phyloP scores from a whole-genome alignment of 2,888 invertebrate genomes.

The Leptothorax acervorum region DNA sequence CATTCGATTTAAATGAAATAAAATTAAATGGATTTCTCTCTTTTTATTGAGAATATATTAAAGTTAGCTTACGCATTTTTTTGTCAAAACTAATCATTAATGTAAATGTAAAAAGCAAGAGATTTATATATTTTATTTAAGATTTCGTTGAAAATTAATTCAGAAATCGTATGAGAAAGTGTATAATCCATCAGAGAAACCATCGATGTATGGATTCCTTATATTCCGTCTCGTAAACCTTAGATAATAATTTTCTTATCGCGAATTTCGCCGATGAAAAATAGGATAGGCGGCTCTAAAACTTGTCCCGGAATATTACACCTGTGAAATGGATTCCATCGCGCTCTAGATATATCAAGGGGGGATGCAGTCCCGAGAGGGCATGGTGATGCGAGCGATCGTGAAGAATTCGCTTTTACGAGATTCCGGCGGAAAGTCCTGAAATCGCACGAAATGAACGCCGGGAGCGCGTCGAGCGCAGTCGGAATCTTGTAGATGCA shows the following conservation, averaged over 20 bases:
- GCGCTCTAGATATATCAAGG: constrained; percentile 52
- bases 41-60: background rate
- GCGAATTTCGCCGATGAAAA: constrained; percentile 18
- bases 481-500: constrained; percentile 77
- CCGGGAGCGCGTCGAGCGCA: constrained; percentile 62
- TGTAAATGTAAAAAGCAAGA: background rate
- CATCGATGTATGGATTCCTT: background rate
- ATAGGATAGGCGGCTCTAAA: constrained; percentile 26
- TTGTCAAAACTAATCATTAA: background rate
- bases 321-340: constrained; percentile 59
- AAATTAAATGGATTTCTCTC: background rate
- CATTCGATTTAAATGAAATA: background rate
- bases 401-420: constrained; percentile 76
- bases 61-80: background rate
- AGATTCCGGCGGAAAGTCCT: constrained; percentile 74
- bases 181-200: background rate
- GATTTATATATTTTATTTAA: background rate
- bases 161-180: background rate
- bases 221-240: background rate
- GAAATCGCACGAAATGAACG: constrained; percentile 76
- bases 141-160: constrained; percentile 7
- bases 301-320: constrained; percentile 55
- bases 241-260: constrained; percentile 46
- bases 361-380: constrained; percentile 12
- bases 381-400: constrained; percentile 58